Conservation (phyloP, 2,113 vertebrate species). For the Chlamydotis undulata region DNA sequence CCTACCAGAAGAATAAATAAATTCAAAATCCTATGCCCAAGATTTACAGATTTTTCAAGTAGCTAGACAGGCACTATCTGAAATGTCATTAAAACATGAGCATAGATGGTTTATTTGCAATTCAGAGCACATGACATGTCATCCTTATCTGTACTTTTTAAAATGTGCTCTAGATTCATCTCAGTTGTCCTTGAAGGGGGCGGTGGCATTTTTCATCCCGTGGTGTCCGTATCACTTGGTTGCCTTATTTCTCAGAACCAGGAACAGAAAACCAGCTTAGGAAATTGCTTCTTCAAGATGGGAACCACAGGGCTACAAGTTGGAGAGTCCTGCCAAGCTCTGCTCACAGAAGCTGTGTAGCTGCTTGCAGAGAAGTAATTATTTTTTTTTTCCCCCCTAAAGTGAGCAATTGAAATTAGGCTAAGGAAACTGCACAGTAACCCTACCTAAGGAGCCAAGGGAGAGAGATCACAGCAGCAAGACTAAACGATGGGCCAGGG, state of each 20-base stretch:
- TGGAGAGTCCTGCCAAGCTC: neutral
- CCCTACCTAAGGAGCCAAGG: neutral
- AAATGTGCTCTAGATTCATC: neutral
- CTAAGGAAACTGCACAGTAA: neutral
- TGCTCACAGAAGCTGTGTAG: neutral
- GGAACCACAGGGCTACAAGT: neutral
- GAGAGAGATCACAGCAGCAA: neutral
- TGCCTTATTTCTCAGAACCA: conserved; percentile 28
- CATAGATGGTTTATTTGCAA: neutral
- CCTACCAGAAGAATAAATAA: conserved; percentile 1
- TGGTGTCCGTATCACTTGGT: neutral
- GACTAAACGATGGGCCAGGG: neutral
- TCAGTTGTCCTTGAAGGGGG: neutral
- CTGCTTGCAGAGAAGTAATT: neutral
- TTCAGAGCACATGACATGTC: neutral
- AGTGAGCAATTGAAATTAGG: neutral
- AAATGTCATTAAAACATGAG: neutral
- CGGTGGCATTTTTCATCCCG: neutral
- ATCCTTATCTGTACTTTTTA: neutral
- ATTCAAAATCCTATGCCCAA: neutral
- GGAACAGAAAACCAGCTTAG: neutral
- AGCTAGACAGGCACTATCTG: neutral
- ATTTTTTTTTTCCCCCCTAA: neutral
- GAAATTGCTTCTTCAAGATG: neutral
- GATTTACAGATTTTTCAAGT: neutral